A percentile compares a stretch with the other conserved stretches of the same genome.
Evolutionary conservation across 2,113 vertebrate genomes (phyloP).

Genomic region (Ctenomys sociabilis): DNA sequence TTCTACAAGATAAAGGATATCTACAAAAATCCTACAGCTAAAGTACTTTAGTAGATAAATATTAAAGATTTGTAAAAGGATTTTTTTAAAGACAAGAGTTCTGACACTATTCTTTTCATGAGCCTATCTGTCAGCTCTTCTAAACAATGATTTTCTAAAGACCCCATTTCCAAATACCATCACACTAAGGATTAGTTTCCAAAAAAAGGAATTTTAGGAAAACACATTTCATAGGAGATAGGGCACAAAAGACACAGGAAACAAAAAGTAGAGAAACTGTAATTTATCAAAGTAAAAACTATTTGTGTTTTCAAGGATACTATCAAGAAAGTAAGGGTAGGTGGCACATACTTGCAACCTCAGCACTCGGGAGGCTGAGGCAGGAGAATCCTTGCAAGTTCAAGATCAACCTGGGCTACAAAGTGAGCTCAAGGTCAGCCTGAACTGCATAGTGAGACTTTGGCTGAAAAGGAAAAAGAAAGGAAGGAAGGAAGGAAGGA

Average conservation of each 20-base stretch:
- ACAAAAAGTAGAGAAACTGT: background rate
- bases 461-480: background rate
- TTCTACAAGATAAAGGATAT: background rate
- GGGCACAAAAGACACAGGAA: background rate
- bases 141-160: background rate
- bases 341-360: background rate
- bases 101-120: background rate
- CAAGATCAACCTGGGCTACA: background rate
- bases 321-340: background rate
- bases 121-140: background rate
- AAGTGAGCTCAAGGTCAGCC: background rate
- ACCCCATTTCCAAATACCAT: background rate
- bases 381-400: background rate
- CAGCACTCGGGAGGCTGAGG: background rate
- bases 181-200: background rate
- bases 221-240: background rate
- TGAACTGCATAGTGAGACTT: background rate
- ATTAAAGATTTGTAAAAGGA: background rate
- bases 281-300: background rate
- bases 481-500: background rate
- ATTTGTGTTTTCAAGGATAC: background rate
- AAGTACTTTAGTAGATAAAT: background rate
- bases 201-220: background rate
- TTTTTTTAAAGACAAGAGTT: background rate
- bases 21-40: background rate